Base-by-base conservation (phyloP, 2,113 vertebrate species). In the Raja brachyura region DNA sequence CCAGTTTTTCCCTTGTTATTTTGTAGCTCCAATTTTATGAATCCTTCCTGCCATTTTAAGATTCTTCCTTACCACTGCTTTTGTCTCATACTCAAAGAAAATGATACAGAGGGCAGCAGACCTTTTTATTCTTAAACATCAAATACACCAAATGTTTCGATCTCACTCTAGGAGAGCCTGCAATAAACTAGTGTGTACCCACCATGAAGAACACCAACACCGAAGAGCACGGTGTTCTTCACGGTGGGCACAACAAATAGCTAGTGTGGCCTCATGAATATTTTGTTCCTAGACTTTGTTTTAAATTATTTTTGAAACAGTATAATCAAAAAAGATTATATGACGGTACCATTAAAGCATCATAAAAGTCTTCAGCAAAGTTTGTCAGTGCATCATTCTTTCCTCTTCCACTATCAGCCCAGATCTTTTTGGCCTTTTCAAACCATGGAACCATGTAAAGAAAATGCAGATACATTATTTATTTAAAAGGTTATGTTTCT, bases 371-470 rank as follows among this genome's bases (percentile, higher is more conserved):
- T 95, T 99, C 98, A 93, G 96, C 96, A 77, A 99, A 94, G 93
- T 83, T 96, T 90, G 95, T 93, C 94, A 98, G 93, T 8, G 93
- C 94, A 93, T 97, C 96, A 94, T 96, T 96, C 95, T 96, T 98
- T 81, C 95, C 94, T 68, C 94, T 94, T 95, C 96, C 96, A 95
- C 94, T 76, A 93, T 95, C 94, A 94, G 96, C 93, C 96, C 98
- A 96, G 94, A 99, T 95, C n/a, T 94, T 95, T 95, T 96, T 97
- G 93, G 96, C 95, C 95, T 97, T 98, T 95, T 97, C 97, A 96
- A 98, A 99, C 99, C 98, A 99, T 94, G 95, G 94, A 93, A 97
- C 95, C 97, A 99, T 97, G 97, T 99, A 96, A 96, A 97, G 93
- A 94, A 94, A 93, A 95, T 56, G 22, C 93, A 31, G 28, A 70